phyloP scores from a whole-genome alignment of 2,797 vertebrate species.

The Coranthus polyacanthus region DNA sequence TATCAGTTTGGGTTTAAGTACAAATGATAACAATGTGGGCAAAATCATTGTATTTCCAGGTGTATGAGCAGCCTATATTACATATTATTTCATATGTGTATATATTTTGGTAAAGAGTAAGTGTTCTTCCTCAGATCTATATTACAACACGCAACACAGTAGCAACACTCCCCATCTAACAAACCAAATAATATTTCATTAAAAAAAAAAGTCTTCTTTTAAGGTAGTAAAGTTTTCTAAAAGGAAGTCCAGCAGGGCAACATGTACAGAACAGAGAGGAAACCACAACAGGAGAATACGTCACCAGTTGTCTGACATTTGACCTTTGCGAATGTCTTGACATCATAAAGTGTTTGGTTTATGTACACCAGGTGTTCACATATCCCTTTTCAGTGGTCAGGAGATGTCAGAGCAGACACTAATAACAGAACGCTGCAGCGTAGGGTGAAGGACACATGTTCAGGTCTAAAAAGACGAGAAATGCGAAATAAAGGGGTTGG shows the following conservation, averaged over 20 bases:
- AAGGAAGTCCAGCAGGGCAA: conserved; percentile 49
- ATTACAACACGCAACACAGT: neutral
- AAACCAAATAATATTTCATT: too few relatives aligned
- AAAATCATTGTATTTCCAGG: neutral
- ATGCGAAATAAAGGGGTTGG: conserved; percentile 10
- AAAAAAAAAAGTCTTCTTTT: neutral
- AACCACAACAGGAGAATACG: conserved; percentile 29
- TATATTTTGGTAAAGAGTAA: too few relatives aligned
- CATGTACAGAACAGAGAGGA: conserved; percentile 47
- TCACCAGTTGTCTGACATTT: conserved; percentile 49
- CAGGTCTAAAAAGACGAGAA: neutral
- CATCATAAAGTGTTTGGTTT: conserved; percentile 30
- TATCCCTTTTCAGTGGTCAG: conserved; percentile 1
- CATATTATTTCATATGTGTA: too few relatives aligned
- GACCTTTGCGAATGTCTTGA: conserved; percentile 34
- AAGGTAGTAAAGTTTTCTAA: too few relatives aligned
- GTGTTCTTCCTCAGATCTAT: neutral
- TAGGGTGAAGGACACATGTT: neutral
- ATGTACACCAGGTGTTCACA: conserved; percentile 10
- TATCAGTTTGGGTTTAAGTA: neutral
- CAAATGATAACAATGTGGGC: neutral
- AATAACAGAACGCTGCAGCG: neutral
- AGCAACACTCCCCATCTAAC: too few relatives aligned
- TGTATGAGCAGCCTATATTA: too few relatives aligned
- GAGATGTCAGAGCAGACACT: conserved; percentile 8